phyloP scores from a whole-genome alignment of 2,113 vertebrate genomes.

The Crotalus viridis region DNA sequence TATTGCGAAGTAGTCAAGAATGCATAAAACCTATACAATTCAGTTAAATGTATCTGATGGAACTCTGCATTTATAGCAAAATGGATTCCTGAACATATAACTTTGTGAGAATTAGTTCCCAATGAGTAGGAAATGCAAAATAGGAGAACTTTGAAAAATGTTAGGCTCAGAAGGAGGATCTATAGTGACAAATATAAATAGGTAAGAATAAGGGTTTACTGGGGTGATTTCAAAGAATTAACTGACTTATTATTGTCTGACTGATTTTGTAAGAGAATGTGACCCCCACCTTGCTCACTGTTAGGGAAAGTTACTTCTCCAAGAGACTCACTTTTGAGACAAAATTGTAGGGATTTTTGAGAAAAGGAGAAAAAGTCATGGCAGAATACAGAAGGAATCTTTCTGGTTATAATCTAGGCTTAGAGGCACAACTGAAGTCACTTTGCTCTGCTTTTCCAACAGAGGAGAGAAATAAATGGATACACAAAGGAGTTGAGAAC shows the following conservation, averaged over 20 bases:
- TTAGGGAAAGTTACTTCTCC: too few species aligned
- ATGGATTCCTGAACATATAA: neutral
- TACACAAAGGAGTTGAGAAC: neutral
- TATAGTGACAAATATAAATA: neutral
- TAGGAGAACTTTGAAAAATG: neutral
- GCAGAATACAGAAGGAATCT: neutral
- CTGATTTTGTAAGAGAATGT: neutral
- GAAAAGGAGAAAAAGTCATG: neutral
- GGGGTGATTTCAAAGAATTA: neutral
- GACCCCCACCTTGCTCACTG: neutral
- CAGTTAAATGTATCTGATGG: neutral
- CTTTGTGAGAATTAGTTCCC: neutral
- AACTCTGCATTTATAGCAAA: neutral
- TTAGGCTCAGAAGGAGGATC: neutral
- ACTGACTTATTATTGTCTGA: neutral
- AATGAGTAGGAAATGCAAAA: neutral
- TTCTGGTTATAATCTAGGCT: neutral
- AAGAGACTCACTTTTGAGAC: neutral
- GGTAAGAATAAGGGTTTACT: neutral
- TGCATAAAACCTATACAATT: neutral
- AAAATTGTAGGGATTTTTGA: neutral
- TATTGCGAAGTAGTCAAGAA: neutral
- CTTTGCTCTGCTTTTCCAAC: neutral
- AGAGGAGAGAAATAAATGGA: neutral
- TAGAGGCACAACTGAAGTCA: neutral